Percentiles rank a stretch among this genome's conserved stretches.
Conservation (phyloP, 2,797 vertebrate species). For the Phrynocephalus vlangalii region DNA sequence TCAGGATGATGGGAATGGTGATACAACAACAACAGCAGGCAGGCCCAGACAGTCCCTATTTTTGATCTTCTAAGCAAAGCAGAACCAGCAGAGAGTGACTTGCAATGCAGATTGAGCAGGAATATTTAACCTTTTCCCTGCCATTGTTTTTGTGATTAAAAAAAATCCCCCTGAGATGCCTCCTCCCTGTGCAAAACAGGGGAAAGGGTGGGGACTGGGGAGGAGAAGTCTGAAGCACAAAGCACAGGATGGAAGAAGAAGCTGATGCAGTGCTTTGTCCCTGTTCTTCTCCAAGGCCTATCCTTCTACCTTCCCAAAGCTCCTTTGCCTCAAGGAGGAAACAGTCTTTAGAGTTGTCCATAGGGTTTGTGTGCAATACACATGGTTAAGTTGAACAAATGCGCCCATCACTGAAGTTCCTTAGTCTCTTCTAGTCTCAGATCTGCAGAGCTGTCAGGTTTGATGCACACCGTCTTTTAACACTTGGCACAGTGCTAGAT, state of each 20-base stretch:
- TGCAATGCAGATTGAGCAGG: background rate
- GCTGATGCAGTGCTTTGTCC: background rate
- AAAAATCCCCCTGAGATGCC: too few species aligned
- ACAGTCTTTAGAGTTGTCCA: too few species aligned
- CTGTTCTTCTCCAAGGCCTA: background rate
- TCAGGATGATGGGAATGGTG: background rate
- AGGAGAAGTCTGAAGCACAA: background rate
- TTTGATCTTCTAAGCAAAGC: background rate
- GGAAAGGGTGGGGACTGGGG: background rate
- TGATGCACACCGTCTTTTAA: background rate
- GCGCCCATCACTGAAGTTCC: background rate
- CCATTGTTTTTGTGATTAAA: background rate
- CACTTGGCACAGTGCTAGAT: too few species aligned
- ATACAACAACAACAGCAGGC: background rate
- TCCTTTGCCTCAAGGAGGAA: background rate
- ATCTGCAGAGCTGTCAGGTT: background rate
- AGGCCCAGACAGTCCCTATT: background rate
- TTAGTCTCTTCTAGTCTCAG: background rate
- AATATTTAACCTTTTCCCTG: background rate
- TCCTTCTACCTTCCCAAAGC: background rate
- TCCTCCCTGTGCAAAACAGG: background rate
- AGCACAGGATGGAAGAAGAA: background rate
- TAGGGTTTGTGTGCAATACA: background rate
- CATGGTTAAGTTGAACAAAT: background rate
- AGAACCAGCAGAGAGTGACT: background rate